Evolutionary conservation across 2,797 vertebrate genomes (phyloP).

Genomic region (Nyctibius grandis): DNA sequence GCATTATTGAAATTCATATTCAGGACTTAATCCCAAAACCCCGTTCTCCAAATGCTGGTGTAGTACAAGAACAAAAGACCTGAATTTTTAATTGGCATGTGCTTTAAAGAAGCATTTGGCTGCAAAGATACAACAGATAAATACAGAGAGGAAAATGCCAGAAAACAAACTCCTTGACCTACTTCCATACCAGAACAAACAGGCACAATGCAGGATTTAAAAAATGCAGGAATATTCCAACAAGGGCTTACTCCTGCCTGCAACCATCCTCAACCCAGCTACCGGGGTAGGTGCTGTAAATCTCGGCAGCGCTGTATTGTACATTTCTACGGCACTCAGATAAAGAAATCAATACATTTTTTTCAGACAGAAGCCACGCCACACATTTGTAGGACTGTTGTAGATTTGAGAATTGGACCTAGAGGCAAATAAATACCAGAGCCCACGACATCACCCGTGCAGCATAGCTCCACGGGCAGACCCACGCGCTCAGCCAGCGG

Average conservation of each 20-base stretch:
- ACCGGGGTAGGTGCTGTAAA: background rate
- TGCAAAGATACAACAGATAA: background rate
- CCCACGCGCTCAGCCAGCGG: rapidly evolving
- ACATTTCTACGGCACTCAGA: background rate
- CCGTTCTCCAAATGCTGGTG: background rate
- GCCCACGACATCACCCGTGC: rapidly evolving
- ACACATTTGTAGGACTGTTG: background rate
- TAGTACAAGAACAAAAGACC: background rate
- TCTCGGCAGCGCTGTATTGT: background rate
- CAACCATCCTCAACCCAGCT: background rate
- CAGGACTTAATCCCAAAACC: background rate
- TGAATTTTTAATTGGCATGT: background rate
- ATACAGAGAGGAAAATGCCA: background rate
- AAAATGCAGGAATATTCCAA: background rate
- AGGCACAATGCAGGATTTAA: background rate
- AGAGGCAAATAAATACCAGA: background rate
- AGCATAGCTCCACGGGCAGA: background rate
- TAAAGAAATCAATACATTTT: background rate
- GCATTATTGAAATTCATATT: background rate
- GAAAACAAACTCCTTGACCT: background rate
- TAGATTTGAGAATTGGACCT: background rate
- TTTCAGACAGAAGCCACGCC: background rate
- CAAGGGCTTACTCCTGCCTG: background rate
- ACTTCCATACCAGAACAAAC: background rate
- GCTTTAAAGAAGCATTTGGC: background rate